Evolutionary conservation across 2,113 vertebrate species (phyloP), one percentile per base, ranked within the genome.

Genomic region (Barbus barbus): DNA sequence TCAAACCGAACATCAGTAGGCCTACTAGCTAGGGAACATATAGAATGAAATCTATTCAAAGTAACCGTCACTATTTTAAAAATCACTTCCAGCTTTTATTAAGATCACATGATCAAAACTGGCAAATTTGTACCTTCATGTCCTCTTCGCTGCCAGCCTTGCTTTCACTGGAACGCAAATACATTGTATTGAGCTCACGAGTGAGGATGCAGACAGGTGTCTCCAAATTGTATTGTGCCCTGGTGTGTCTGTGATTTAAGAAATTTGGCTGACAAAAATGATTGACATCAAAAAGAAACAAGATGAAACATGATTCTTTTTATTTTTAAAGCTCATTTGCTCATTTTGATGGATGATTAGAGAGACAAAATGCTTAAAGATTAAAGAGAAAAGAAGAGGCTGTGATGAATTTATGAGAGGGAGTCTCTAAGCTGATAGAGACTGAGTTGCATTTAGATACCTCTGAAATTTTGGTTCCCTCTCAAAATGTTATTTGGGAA

Each of bases 261-360:
- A 31, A 56, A 16, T 16, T 3, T 22, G 22, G 7, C 36, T 51
- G 41, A 61, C 48, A 75, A 31, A 53, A 9, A 51, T 18, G 24
- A 28, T 16, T 33, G 24, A 60, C 22, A 65, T 63, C 13, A 67
- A 84, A 78, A 22, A 71, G 51, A 56, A 82, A 65, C 41, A 31
- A 20, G 28, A 86, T 38, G 31, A 9, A 78, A 60, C 6, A 24
- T 14, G 0, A 61, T 48, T 61, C 3, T 36, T 36, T 31, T 48
- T 44, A 56, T 48, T 24, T 38, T 14, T 22, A 2, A 72, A 61
- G 58, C 38, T 36, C 12, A 33, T 73, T 63, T 72, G 31, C 33
- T 16, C 14, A 58, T 81, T 78, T 51, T 83, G 22, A 83, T 33
- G 16, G 6, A 78, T 63, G 65, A 79, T 72, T 78, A 60, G 28